Evolutionary conservation across 2,888 invertebrate genomes (phyloP), one percentile per base, ranked within the genome.

Genomic region (Xestia c-nigrum): DNA sequence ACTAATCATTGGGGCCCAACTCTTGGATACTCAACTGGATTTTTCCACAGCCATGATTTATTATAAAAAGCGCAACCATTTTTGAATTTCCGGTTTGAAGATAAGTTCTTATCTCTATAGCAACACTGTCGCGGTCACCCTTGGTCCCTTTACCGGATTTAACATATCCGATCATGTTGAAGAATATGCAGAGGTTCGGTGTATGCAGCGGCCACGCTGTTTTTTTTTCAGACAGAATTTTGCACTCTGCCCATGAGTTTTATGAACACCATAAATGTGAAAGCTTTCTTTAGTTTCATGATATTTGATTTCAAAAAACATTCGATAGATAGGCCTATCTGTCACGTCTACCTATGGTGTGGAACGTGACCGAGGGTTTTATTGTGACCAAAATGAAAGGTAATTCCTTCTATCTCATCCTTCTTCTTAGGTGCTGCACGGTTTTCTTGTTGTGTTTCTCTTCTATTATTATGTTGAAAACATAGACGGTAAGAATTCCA

Each of bases 101-200:
- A 85, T 72, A 72, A 63, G 12, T 64, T 80, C 21, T 52, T 61
- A 74, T 85, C 83, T 19, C 16, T 55, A 38, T 68, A 24, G 69
- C 46, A 73, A 70, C 78, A 73, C 50, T 63, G 77, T 46, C 38
- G 57, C 31, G 71, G 73, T 74, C 24, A 61, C 46, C 77, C 59
- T 69, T 63, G 59, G 71, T 63, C 78, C 76, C 59, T 79, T 74
- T 74, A 50, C 64, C 38, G 57, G 46, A 19, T 72, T 79, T 72
- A 82, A 80, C 69, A 81, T 85, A 80, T 76, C 76, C 76, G 85
- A 83, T 87, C 76, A 85, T 72, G 81, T 76, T 74, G 74, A 81
- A 87, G 67, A 85, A 85, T 87, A 76, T 83, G 77, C 72, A 78
- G 78, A 81, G 81, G 78, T 77, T 59, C n/a, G 55, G 47, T 63